Percentiles rank a stretch among this genome's conserved stretches.
phyloP scores from a whole-genome alignment of 2,113 vertebrate genomes.

The Columba janthina region DNA sequence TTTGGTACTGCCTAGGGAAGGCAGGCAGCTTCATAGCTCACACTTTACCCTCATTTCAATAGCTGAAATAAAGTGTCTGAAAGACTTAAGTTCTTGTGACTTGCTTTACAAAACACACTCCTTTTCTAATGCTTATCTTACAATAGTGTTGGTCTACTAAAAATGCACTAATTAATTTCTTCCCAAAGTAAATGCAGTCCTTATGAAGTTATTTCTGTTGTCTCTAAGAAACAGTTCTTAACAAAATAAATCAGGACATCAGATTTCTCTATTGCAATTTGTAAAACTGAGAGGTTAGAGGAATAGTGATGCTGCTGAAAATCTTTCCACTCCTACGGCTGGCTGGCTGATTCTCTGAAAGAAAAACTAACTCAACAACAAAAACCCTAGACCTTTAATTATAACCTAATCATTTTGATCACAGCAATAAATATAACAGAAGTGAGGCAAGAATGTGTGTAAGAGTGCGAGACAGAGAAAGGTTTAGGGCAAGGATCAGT shows the following conservation, averaged over 20 bases:
- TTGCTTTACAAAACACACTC: background rate
- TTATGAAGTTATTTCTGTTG: slow-evolving; percentile 5
- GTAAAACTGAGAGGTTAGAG: slow-evolving; percentile 1
- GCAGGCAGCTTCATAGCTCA: background rate
- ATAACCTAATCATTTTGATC: slow-evolving; percentile 44
- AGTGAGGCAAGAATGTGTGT: background rate
- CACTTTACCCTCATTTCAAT: background rate
- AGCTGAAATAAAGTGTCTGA: background rate
- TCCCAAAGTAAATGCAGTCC: background rate
- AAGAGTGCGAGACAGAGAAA: slow-evolving; percentile 45
- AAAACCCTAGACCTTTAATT: background rate
- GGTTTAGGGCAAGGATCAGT: slow-evolving; percentile 75
- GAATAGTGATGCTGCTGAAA: slow-evolving; percentile 16
- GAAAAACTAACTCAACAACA: background rate
- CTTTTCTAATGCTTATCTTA: background rate
- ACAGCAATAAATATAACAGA: slow-evolving; percentile 48
- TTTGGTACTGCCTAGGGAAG: background rate
- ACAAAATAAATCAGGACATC: background rate
- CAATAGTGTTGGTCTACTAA: background rate
- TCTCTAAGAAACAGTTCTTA: background rate
- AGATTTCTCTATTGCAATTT: slow-evolving; percentile 1
- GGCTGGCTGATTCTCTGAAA: slow-evolving; percentile 7
- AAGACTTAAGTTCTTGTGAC: slow-evolving; percentile 3
- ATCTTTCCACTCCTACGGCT: background rate
- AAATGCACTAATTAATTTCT: background rate